phyloP scores from a whole-genome alignment of 1,140 invertebrate species.

The Drosophila pectinifera region DNA sequence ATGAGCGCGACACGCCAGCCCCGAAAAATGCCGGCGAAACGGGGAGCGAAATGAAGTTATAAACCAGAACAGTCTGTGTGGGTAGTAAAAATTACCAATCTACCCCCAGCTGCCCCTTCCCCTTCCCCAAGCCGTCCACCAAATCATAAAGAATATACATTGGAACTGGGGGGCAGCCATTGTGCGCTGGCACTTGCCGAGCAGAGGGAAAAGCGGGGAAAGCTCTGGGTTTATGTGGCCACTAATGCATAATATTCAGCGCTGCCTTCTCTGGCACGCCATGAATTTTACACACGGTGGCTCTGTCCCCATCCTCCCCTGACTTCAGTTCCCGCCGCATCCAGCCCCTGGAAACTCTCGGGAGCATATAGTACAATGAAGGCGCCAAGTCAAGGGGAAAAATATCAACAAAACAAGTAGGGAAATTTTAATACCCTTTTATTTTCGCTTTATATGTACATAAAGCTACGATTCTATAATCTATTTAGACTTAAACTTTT shows the following conservation, averaged over 20 bases:
- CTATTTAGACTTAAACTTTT: too few relatives aligned
- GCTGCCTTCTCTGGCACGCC: slow-evolving; percentile 73
- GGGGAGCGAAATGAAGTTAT: slow-evolving; percentile 72
- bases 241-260: slow-evolving; percentile 78
- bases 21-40: slow-evolving; percentile 31
- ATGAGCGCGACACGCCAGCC: slow-evolving; percentile 74
- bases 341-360: slow-evolving; percentile 13
- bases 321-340: neutral
- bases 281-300: slow-evolving; percentile 71
- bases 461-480: neutral
- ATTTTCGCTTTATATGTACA: neutral
- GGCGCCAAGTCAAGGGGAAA: neutral
- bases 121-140: neutral
- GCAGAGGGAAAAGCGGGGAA: slow-evolving; percentile 5
- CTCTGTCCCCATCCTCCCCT: slow-evolving; percentile 2
- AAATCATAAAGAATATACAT: slow-evolving; percentile 65
- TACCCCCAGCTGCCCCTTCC: slow-evolving; percentile 7
- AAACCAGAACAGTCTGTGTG: slow-evolving; percentile 62
- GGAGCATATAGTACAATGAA: slow-evolving; percentile 16
- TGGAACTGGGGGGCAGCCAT: slow-evolving; percentile 37
- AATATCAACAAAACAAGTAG: neutral
- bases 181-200: slow-evolving; percentile 30
- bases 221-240: slow-evolving; percentile 35
- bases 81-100: slow-evolving; percentile 66
- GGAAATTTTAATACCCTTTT: neutral